A percentile compares a stretch with the other conserved stretches of the same genome.
phyloP scores from a whole-genome alignment of 2,888 invertebrate genomes.

The Parnassius apollo region DNA sequence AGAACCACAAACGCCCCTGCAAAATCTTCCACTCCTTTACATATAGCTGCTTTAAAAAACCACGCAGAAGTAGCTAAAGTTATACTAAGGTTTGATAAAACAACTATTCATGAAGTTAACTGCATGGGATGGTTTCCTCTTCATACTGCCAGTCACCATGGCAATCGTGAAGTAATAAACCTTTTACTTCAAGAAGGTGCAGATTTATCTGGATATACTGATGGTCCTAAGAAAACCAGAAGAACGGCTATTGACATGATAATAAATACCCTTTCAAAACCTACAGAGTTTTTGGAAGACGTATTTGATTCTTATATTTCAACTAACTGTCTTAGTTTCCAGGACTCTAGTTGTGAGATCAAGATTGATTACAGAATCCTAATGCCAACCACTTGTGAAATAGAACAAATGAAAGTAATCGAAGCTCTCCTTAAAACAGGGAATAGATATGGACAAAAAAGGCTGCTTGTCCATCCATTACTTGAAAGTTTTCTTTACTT shows the following conservation, averaged over 20 bases:
- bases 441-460: constrained; percentile 69
- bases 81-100: constrained; percentile 62
- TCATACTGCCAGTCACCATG: constrained; percentile 77
- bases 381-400: constrained; percentile 65
- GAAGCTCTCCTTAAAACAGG: constrained; percentile 78
- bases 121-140: constrained; percentile 63
- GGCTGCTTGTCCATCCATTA: constrained; percentile 77
- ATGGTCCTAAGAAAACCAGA: constrained; percentile 60
- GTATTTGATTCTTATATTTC: constrained; percentile 76
- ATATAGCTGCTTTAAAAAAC: constrained; percentile 69
- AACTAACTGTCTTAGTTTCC: constrained; percentile 65
- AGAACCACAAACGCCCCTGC: constrained; percentile 66
- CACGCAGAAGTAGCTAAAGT: constrained; percentile 57
- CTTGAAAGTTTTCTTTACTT: constrained; percentile 79
- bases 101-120: constrained; percentile 67
- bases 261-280: constrained; percentile 74
- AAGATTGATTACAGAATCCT: constrained; percentile 75
- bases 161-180: constrained; percentile 80
- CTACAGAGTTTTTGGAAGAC: constrained; percentile 75
- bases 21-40: constrained; percentile 68
- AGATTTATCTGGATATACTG: constrained; percentile 64
- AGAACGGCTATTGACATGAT: constrained; percentile 78
- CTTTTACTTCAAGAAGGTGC: constrained; percentile 68
- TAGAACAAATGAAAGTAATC: constrained; percentile 80
- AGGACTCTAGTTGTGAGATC: constrained; percentile 66